Conservation (phyloP, 1,140 invertebrate species). For the Aphelinus certus region DNA sequence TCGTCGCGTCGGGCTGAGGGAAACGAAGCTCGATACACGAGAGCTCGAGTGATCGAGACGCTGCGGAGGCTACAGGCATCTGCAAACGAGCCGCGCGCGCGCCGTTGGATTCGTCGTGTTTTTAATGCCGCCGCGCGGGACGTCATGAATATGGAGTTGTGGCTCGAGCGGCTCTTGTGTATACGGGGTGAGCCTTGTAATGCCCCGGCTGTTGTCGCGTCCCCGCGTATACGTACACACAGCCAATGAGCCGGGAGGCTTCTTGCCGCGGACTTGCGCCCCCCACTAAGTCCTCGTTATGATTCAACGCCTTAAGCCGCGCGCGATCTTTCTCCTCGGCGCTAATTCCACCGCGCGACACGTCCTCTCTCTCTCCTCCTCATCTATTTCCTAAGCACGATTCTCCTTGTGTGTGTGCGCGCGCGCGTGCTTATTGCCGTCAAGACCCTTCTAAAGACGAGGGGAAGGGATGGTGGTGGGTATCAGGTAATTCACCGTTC, state of each 20-base stretch:
- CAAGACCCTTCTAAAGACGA: not conserved
- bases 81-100: no score
- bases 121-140: constrained; percentile 46
- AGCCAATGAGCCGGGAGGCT: constrained; percentile 52
- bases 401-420: constrained; percentile 11
- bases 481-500: no score
- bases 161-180: constrained; percentile 25
- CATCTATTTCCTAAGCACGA: constrained; percentile 50
- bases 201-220: constrained; percentile 46
- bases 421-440: constrained; percentile 8
- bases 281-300: constrained; percentile 61
- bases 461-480: no score
- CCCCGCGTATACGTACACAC: constrained; percentile 11
- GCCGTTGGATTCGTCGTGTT: constrained; percentile 34
- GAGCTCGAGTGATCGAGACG: no score
- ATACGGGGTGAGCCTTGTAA: constrained; percentile 46
- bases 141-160: constrained; percentile 54
- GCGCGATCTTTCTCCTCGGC: constrained; percentile 45
- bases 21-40: no score
- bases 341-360: constrained; percentile 39
- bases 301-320: constrained; percentile 62
- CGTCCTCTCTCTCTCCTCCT: constrained; percentile 51
- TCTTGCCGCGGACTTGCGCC: constrained; percentile 58
- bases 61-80: no score
- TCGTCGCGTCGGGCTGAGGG: no score